phyloP scores from a whole-genome alignment of 2,888 invertebrate species.

The Liposcelis brunnea region DNA sequence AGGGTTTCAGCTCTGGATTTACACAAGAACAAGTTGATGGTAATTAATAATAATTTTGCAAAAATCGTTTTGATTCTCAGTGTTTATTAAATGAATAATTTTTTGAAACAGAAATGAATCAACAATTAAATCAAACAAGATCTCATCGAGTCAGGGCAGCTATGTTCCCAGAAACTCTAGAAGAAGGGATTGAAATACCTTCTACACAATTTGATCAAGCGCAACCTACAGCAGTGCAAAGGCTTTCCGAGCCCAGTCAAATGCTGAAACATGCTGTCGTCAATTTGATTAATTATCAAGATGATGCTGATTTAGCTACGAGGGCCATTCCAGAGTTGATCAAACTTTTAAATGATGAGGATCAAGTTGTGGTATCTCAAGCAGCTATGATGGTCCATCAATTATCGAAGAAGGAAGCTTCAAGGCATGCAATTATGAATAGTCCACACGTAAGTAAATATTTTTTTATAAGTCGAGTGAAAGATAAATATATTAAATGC shows the following conservation, averaged over 20 bases:
- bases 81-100: constrained; percentile 7
- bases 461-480: too few species aligned
- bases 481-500: too few species aligned
- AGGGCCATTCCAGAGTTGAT: constrained; percentile 95
- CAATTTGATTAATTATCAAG: constrained; percentile 95
- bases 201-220: constrained; percentile 91
- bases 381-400: constrained; percentile 99
- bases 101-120: constrained; percentile 64
- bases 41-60: constrained; percentile 20
- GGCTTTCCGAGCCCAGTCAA: constrained; percentile 90
- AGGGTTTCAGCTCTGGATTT: constrained; percentile 80
- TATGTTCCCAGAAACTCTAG: constrained; percentile 97
- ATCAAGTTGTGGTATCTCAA: constrained; percentile 92
- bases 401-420: constrained; percentile 94
- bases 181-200: constrained; percentile 93
- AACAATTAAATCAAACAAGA: constrained; percentile 87
- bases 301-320: constrained; percentile 92
- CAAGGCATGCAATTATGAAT: constrained; percentile 92
- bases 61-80: neutral
- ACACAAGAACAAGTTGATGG: constrained; percentile 92
- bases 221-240: constrained; percentile 91
- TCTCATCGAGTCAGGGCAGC: constrained; percentile 94
- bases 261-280: constrained; percentile 97
- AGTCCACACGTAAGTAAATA: constrained; percentile 45
- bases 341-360: constrained; percentile 84